phyloP scores from a whole-genome alignment of 2,113 vertebrate species.

The Hyperopisus bebe region DNA sequence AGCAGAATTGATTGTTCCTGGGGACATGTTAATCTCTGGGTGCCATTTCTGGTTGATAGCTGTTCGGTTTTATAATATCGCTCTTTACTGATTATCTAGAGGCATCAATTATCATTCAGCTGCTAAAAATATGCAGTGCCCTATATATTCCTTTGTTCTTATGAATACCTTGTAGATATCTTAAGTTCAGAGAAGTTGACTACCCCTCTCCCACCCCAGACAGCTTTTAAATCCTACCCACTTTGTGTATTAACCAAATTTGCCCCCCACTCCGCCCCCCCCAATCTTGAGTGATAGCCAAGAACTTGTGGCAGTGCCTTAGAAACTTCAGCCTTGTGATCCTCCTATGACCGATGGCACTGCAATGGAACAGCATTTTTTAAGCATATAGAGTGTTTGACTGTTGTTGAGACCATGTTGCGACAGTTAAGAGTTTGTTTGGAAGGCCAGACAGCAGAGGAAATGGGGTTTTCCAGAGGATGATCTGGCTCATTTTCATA shows the following conservation, averaged over 20 bases:
- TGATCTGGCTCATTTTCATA: background rate
- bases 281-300: background rate
- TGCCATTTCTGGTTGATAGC: background rate
- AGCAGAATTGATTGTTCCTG: background rate
- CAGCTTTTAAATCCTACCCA: background rate
- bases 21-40: background rate
- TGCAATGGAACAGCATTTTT: background rate
- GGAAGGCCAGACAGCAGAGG: background rate
- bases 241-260: background rate
- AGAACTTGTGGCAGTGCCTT: background rate
- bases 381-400: background rate
- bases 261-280: too few relatives aligned
- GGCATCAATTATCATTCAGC: background rate
- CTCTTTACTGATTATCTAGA: slow-evolving; percentile 1
- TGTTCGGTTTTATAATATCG: background rate
- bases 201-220: background rate
- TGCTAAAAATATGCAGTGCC: background rate
- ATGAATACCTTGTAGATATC: background rate
- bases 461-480: background rate
- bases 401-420: background rate
- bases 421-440: background rate
- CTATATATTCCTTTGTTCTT: background rate
- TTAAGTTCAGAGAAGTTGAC: background rate
- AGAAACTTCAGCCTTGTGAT: background rate
- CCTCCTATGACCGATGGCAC: background rate